Base-by-base conservation (phyloP, 2,113 vertebrate species). In the Trematomus loennbergii region DNA sequence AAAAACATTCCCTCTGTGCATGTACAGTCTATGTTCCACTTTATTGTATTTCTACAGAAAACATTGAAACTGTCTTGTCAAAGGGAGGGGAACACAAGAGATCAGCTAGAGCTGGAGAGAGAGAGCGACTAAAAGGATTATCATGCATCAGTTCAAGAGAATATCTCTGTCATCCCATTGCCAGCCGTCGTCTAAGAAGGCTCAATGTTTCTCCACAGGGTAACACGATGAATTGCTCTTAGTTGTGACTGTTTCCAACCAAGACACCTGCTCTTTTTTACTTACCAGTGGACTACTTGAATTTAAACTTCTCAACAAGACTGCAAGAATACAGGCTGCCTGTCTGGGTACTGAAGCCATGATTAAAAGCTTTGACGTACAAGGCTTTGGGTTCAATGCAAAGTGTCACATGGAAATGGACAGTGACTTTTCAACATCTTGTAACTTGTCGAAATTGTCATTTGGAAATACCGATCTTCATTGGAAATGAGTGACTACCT, bases 101-200 rank as follows among this genome's bases (percentile, higher is more conserved):
- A 75, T 57, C 57, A 82, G 89, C 84, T 13, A 13, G 86, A 88
- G 87, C 85, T 79, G 45, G 40, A 75, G 68, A 83, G 67, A 78
- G 87, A 87, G 84, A 89, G 52, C 67, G 48, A 89, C 84, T 95
- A 95, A 96, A 93, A 85, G 87, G 96, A 96, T 97, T 97, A 97
- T 33, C 74, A 72, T 57, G 59, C 81, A 43, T 90, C 86, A 92
- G 25, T 88, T 90, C 22, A 73, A 83, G 89, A 86, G 78, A 54
- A 84, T 48, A 83, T 79, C 83, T 83, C 74, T 40, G 36, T 93
- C 75, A 86, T 89, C 88, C 82, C 53, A 59, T 78, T 83, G 77
- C 84, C 46, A 72, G 78, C 45, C 66, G 70, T 80, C 79, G 63
- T 78, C 74, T 75, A 73, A 88, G 71, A 60, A 78, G 88, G 67